Evolutionary conservation across 2,113 vertebrate genomes (phyloP).

Genomic region (Myrmecophaga tridactyla): DNA sequence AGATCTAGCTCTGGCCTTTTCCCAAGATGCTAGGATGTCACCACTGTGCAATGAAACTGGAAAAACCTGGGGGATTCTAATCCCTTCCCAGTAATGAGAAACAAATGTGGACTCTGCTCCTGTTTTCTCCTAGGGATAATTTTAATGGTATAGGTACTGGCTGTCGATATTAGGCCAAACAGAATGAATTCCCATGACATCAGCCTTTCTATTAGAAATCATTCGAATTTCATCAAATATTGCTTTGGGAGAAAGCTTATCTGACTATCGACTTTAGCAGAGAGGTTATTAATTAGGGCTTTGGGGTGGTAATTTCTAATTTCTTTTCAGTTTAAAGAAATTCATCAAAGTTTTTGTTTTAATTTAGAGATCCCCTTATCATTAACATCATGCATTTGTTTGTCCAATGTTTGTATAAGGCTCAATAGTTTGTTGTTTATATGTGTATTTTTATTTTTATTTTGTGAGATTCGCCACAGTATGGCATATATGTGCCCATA

Average conservation of each 20-base stretch:
- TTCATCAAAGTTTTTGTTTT: neutral
- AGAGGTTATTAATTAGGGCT: neutral
- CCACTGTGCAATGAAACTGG: constrained; percentile 1
- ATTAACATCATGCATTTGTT: neutral
- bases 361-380: neutral
- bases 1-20: constrained; percentile 15
- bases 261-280: neutral
- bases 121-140: constrained; percentile 4
- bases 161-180: neutral
- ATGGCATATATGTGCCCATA: neutral
- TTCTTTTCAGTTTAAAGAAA: neutral
- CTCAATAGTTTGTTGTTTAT: neutral
- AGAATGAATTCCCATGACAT: neutral
- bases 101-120: neutral
- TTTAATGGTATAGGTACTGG: neutral
- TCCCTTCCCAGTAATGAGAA: neutral
- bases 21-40: neutral
- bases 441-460: neutral
- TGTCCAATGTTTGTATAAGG: neutral
- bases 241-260: constrained; percentile 12
- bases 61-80: neutral
- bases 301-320: neutral
- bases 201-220: neutral
- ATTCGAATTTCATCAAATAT: constrained; percentile 10
- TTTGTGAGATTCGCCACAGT: neutral